Evolutionary conservation across 1,140 invertebrate species (phyloP), one percentile per base, ranked within the genome.

Genomic region (Uloborus diversus): DNA sequence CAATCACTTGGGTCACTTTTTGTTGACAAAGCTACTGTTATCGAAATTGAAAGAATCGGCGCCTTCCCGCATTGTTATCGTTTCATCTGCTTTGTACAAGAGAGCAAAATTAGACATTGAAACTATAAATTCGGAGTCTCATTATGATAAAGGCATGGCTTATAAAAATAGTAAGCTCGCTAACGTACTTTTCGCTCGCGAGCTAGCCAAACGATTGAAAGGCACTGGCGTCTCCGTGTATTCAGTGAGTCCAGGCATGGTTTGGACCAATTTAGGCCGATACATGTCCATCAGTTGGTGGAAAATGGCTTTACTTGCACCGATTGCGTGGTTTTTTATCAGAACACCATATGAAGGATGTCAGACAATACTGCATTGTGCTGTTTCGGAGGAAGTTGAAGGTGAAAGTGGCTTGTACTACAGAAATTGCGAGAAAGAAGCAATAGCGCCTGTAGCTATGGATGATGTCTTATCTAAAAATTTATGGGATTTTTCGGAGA

Each of bases 81-180:
- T 89, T 17, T 85, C 87, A 0, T 88, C 88, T 20, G 70, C 83
- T 28, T 83, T 87, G 14, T 86, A 86, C 69, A 89, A 80, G 89
- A 91, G 85, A 75, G 94, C 93, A 3, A 84, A 86, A 51, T 90
- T 96, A 61, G 89, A 95, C 85, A 92, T 96, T 85, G 89, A 91
- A 32, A 90, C 92, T 83, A 84, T 93, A 2, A 70, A 81, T 32
- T 71, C 35, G 3, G 37, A 73, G 14, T 9, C 35, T 1, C 42
- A 65, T 9, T 84, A 82, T 59, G 32, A 70, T 7, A 47, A 70
- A 32, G 5, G 35, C 3, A 57, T 86, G 47, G 93, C 94, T 17
- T 98, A 97, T 87, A 89, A 89, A 73, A 93, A 96, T 1, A 94
- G 94, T 0, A 98, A 98, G 86, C 92, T 95, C 83, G 94, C 93